Conservation (phyloP, 1,140 invertebrate genomes). For the Andrena cerasifolii region DNA sequence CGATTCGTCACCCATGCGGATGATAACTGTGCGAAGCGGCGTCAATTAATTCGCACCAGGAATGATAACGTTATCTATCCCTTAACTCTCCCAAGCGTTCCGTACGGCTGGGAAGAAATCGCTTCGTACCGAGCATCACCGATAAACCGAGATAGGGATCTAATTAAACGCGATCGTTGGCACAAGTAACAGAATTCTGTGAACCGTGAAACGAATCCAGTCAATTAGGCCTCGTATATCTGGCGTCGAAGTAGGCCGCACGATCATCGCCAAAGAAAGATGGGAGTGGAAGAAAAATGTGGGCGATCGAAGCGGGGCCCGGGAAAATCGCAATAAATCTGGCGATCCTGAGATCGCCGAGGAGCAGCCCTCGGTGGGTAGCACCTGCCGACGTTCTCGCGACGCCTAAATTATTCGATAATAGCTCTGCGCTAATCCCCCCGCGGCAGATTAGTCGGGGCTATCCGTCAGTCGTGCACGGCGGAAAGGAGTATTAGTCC, state of each 20-base stretch:
- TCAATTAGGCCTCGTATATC: neutral
- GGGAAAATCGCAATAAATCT: conserved; percentile 5
- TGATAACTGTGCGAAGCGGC: neutral
- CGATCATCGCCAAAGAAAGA: neutral
- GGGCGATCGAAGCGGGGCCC: neutral
- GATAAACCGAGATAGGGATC: neutral
- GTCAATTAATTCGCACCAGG: neutral
- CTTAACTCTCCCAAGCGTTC: neutral
- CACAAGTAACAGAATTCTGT: neutral
- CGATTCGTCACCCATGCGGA: neutral
- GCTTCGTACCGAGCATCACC: neutral
- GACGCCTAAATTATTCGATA: conserved; percentile 56
- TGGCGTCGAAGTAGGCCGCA: neutral
- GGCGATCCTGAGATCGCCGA: conserved; percentile 16
- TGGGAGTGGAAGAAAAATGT: neutral
- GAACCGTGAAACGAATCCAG: neutral
- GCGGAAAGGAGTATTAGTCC: conserved; percentile 64
- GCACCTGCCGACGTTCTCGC: conserved; percentile 28
- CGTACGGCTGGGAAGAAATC: no score
- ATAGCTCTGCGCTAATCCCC: conserved; percentile 45
- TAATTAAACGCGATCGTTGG: neutral
- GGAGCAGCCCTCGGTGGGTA: neutral
- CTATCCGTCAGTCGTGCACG: conserved; percentile 53
- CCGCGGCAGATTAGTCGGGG: conserved; percentile 43
- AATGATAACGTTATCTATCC: neutral